Base-by-base conservation (phyloP, 2,797 vertebrate species). In the Delichon dasypus region DNA sequence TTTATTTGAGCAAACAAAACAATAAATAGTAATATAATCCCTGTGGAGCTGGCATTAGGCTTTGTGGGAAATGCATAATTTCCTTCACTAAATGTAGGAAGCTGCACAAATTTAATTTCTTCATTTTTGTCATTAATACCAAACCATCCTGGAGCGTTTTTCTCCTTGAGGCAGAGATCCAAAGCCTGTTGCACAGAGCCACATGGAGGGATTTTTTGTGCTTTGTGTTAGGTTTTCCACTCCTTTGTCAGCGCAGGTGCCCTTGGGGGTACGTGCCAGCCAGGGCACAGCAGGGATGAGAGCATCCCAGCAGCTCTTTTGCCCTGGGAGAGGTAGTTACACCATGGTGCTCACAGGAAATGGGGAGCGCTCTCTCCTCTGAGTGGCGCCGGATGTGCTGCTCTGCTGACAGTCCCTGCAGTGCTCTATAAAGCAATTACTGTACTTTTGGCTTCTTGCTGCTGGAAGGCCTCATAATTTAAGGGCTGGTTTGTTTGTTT, bases 1-100 rank as follows among this genome's bases (percentile, higher is more conserved):
- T 97, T 92, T 95, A 80, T 95, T 91, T 95, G 85, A 96, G 88
- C 94, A 97, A 96, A 95, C 93, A 96, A 96, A 98, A 96, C 95
- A 96, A 96, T 96, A 97, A 96, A 95, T 88, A 94, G 51, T 92
- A 96, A 95, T 96, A 73, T 93, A 94, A 94, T 96, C 90, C 83
- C 88, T 76, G 76, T 53, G 85, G 95, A 97, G 81, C 73, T 95
- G n/a, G 54, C 92, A 94, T 97, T 90, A 89, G 86, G 61, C 90
- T 92, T 95, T 94, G 85, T 95, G 82, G 78, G 91, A 97, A 98
- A 93, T 93, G 71, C 94, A 76, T 97, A 82, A 89, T 94, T 96
- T 96, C 94, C 95, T 96, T 90, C 93, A 90, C 81, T 83, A 91
- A 96, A 74, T 34, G 51, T 93, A 91, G 84, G 88, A 94, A 96